Percentiles rank a stretch among this genome's conserved stretches.
phyloP scores from a whole-genome alignment of 2,888 invertebrate species.

The Rhopalosiphum nymphaeae region DNA sequence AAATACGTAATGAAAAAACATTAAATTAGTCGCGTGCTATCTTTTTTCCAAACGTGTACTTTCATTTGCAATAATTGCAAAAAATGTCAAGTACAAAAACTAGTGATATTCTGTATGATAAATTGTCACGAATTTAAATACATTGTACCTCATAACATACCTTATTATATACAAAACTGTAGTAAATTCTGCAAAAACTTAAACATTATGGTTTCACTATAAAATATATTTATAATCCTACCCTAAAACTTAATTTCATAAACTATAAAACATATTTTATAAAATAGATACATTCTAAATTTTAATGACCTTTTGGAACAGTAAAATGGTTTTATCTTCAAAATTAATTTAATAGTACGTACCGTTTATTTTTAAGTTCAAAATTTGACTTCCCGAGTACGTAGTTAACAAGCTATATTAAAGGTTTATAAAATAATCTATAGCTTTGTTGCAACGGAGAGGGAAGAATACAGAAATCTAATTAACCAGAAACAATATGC shows the following conservation, averaged over 20 bases:
- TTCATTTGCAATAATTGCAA: too few relatives aligned
- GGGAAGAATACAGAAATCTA: neutral
- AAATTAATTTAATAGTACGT: neutral
- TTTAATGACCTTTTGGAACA: neutral
- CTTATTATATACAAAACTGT: too few relatives aligned
- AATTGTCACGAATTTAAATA: too few relatives aligned
- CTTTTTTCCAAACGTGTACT: too few relatives aligned
- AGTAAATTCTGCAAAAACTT: neutral
- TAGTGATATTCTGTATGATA: too few relatives aligned
- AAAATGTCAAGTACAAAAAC: too few relatives aligned
- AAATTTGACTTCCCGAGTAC: neutral
- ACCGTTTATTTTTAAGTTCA: neutral
- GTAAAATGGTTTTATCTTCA: neutral
- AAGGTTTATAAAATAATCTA: neutral
- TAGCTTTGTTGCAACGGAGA: neutral
- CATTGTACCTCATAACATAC: too few relatives aligned
- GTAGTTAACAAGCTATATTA: neutral
- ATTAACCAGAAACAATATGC: neutral
- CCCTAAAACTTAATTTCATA: neutral
- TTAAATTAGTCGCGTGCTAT: too few relatives aligned
- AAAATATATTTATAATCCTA: neutral
- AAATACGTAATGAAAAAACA: too few relatives aligned
- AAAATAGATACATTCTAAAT: neutral
- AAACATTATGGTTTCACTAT: neutral
- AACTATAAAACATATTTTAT: neutral